Base-by-base conservation (phyloP, 2,797 vertebrate species). In the Muraenolepis orangiensis region DNA sequence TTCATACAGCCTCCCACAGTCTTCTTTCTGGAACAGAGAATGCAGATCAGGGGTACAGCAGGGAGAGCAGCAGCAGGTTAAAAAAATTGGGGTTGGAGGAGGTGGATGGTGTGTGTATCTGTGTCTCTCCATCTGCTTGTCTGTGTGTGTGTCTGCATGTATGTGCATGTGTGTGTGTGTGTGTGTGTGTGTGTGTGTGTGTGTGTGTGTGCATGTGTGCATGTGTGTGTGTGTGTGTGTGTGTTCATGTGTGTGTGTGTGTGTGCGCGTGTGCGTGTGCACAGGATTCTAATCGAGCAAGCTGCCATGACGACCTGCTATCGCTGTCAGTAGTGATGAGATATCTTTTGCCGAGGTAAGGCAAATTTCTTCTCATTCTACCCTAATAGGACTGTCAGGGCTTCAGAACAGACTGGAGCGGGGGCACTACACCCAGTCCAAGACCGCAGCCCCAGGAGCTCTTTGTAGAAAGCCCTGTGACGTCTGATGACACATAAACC, bases 301-400 rank as follows among this genome's bases (percentile, higher is more conserved):
- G 83, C 87, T 92, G 87, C 82, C 81, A 77, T 78, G 86, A 86
- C 74, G 73, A 83, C 81, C 87, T 88, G 88, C 88, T 84, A 88
- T 82, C 86, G 78, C 86, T 92, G 87, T 92, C 89, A 86, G 76
- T 28, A 74, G 30, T 81, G 77, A 75, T 82, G 84, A 89, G 83
- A 84, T 84, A 89, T 89, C 77, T 84, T 90, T 89, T 89, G 85
- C 86, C 77, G 85, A 90, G 84, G 86, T 89, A 89, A 88, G 87
- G 86, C 84, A 86, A 87, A 90, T 86, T 81, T 86, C 77, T 82
- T 42, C 87, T 92, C 81, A 83, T 88, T 89, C 85, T 76, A 73
- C 73, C 79, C 80, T 89, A 90, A 89, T 89, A 87, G 88, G 88
- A 82, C 83, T 90, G 89, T 87, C 87, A 89, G 83, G 75, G 80